phyloP scores from a whole-genome alignment of 2,888 invertebrate species.

The Limnephilus auricula region DNA sequence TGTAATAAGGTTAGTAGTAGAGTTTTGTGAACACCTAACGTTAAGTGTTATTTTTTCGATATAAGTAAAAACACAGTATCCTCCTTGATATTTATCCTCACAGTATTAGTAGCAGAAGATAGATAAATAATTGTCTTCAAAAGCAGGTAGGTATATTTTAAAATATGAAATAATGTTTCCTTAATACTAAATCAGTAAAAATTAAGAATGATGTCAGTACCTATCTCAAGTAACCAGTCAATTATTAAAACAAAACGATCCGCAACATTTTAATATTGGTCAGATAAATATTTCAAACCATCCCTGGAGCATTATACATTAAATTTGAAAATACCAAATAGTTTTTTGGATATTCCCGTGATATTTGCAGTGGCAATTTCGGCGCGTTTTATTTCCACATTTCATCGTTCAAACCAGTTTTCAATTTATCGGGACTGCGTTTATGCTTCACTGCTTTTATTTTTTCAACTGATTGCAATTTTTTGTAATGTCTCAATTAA shows the following conservation, averaged over 20 bases:
- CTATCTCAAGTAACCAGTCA: not conserved
- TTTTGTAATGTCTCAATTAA: not conserved
- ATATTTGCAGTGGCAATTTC: conserved; percentile 1
- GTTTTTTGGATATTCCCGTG: not conserved
- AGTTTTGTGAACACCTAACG: no score
- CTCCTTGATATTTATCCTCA: no score
- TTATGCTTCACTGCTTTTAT: not conserved
- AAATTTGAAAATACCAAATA: not conserved
- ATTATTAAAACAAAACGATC: not conserved
- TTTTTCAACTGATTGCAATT: not conserved
- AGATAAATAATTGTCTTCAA: no score
- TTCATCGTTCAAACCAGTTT: conserved; percentile 22
- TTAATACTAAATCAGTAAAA: not conserved
- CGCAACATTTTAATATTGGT: not conserved
- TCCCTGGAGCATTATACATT: no score
- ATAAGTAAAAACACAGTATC: no score
- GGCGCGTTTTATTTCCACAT: not conserved
- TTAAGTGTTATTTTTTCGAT: no score
- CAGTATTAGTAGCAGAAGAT: no score
- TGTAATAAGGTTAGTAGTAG: no score
- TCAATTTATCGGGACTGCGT: conserved; percentile 13
- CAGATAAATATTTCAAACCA: not conserved
- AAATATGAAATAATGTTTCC: not conserved
- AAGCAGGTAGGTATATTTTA: no score
- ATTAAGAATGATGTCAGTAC: not conserved